These are phyloP conservation scores for Odobenus rosmarus DNA, from an alignment of 2,113 vertebrate genomes.

Conservation along the genomic window DNA sequence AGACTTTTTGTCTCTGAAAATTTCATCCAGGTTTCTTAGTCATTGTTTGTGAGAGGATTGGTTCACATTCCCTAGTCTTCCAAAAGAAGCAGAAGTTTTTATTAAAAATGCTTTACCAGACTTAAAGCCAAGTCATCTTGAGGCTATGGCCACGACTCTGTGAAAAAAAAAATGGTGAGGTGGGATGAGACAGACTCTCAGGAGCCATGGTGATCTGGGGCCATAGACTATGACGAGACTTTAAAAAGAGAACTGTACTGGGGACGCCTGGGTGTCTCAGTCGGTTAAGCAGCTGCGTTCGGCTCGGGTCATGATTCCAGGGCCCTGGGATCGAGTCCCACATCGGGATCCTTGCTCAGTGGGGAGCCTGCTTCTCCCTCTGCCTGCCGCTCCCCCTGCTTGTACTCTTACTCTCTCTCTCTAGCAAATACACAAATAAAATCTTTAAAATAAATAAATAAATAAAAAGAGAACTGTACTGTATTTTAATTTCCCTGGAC, in stretches of 20 bases:
- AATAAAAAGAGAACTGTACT: background rate
- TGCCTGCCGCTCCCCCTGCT: no score
- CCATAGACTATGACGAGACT: background rate
- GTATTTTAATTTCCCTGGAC: conserved; percentile 57
- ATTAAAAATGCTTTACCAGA: background rate
- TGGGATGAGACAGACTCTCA: background rate
- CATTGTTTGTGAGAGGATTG: conserved; percentile 4
- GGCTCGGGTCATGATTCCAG: no score
- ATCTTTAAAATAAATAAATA: no score
- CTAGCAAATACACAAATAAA: no score
- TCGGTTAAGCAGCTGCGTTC: no score
- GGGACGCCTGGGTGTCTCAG: no score
- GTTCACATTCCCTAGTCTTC: background rate
- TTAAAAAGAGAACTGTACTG: background rate
- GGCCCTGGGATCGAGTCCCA: no score
- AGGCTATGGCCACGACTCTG: background rate
- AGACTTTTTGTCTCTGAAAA: conserved; percentile 52
- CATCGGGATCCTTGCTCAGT: no score
- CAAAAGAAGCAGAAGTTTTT: conserved; percentile 26
- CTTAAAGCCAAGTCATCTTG: conserved; percentile 7
- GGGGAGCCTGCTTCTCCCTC: no score
- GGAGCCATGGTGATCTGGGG: background rate
- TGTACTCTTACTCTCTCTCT: no score
- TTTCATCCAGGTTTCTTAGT: conserved; percentile 21
- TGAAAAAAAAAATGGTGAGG: background rate